Percentiles rank a stretch among this genome's conserved stretches.
phyloP scores from a whole-genome alignment of 2,888 invertebrate genomes.

The Microplitis manilae region DNA sequence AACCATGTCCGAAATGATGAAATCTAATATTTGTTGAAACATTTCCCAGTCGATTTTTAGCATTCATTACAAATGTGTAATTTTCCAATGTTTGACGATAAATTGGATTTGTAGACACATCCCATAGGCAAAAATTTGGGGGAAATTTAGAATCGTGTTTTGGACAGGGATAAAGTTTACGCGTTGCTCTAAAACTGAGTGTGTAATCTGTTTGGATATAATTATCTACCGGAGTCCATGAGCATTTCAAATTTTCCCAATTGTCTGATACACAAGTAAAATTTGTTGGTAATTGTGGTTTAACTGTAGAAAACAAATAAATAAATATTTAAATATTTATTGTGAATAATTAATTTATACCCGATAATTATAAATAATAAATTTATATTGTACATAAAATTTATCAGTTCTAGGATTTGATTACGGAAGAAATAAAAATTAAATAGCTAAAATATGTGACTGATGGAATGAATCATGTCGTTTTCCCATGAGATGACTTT shows the following conservation, averaged over 20 bases:
- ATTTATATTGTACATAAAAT: neutral
- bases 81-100: constrained; percentile 73
- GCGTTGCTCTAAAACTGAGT: constrained; percentile 71
- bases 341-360: neutral
- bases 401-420: constrained; percentile 14
- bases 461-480: constrained; percentile 8
- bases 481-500: constrained; percentile 1
- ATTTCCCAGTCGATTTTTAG: constrained; percentile 77
- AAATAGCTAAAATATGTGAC: constrained; percentile 1
- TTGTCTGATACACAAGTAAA: constrained; percentile 84
- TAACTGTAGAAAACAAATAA: constrained; percentile 66
- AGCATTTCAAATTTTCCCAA: constrained; percentile 82
- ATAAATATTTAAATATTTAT: neutral
- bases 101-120: constrained; percentile 72
- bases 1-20: constrained; percentile 76
- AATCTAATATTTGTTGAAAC: constrained; percentile 73
- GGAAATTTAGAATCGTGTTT: constrained; percentile 60
- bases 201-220: constrained; percentile 76
- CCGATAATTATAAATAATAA: neutral
- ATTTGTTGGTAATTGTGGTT: constrained; percentile 78
- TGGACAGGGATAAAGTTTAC: constrained; percentile 61
- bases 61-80: constrained; percentile 77
- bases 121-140: constrained; percentile 73
- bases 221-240: constrained; percentile 78
- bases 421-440: neutral